Conservation (phyloP, 2,797 vertebrate genomes). For the Thunnus albacares region DNA sequence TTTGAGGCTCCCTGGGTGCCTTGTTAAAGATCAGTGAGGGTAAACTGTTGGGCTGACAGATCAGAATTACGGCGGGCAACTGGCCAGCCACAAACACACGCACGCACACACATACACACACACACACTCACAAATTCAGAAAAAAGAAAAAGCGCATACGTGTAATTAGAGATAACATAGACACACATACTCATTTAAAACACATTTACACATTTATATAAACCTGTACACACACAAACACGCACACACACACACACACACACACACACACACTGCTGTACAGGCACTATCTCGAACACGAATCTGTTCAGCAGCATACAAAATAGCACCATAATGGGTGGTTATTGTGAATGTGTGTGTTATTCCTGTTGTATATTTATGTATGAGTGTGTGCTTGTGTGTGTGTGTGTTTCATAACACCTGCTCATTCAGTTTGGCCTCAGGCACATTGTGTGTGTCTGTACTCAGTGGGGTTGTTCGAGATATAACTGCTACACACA, state of each 20-base stretch:
- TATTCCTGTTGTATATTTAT: no score
- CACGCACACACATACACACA: not conserved
- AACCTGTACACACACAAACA: not conserved
- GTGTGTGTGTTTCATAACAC: conserved; percentile 29
- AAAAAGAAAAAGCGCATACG: not conserved
- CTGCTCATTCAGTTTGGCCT: conserved; percentile 56
- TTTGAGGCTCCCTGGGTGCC: conserved; percentile 50
- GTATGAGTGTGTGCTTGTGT: not conserved
- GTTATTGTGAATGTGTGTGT: not conserved
- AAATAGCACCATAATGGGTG: no score
- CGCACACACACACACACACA: not conserved
- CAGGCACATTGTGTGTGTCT: conserved; percentile 45
- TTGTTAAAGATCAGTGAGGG: conserved; percentile 74
- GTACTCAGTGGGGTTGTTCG: conserved; percentile 32
- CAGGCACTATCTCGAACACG: no score
- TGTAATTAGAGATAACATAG: not conserved
- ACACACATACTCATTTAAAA: not conserved
- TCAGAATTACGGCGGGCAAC: conserved; percentile 15
- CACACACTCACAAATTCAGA: not conserved
- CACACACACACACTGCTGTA: no score
- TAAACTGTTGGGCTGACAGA: conserved; percentile 54
- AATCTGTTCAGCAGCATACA: no score
- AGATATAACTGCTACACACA: conserved; percentile 31
- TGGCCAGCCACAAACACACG: conserved; percentile 10
- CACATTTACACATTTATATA: not conserved